A percentile compares a stretch with the other conserved stretches of the same genome.
Evolutionary conservation across 2,113 vertebrate genomes (phyloP).

Genomic region (Passerina amoena): DNA sequence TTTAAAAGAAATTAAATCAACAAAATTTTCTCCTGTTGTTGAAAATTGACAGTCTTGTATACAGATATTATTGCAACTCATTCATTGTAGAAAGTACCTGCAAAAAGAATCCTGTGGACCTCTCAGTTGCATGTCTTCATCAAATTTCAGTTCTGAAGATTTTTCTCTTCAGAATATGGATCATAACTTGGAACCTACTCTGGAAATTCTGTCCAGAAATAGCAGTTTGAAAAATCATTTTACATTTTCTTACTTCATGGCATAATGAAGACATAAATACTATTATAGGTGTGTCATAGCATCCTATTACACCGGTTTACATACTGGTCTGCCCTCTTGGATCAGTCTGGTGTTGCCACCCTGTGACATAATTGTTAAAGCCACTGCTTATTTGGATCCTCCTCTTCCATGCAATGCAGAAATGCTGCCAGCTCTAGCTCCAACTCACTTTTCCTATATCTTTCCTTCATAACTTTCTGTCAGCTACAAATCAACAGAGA

Average conservation of each 20-base stretch:
- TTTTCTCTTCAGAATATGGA: not conserved
- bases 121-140: not conserved
- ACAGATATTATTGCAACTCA: not conserved
- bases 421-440: not conserved
- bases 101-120: not conserved
- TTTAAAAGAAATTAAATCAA: not conserved
- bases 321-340: not conserved
- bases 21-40: not conserved
- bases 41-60: accelerated
- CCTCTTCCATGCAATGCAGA: not conserved
- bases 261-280: not conserved
- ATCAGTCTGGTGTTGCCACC: not conserved
- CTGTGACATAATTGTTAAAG: not conserved
- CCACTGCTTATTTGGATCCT: not conserved
- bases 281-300: not conserved
- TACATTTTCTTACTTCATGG: not conserved
- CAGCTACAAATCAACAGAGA: not conserved
- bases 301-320: not conserved
- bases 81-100: not conserved
- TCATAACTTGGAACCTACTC: not conserved
- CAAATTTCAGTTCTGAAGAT: not conserved
- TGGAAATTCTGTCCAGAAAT: not conserved
- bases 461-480: not conserved
- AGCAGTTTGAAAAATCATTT: not conserved
- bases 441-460: not conserved